Percentiles rank a stretch among this genome's conserved stretches.
These are phyloP conservation scores for Temnothorax curvispinosus DNA, from an alignment of 1,140 invertebrate species.

Conservation along the genomic window DNA sequence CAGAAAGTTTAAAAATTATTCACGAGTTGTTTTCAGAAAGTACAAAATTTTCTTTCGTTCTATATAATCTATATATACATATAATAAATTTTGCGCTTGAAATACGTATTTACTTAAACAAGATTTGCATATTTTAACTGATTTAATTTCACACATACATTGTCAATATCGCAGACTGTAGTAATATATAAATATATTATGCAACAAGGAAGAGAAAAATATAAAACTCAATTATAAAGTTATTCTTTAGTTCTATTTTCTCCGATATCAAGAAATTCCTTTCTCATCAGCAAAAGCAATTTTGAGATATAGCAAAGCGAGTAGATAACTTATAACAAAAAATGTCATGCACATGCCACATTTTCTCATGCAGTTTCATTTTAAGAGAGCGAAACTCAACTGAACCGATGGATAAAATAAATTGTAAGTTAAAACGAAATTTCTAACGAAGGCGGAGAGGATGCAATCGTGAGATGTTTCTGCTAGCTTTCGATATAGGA, in stretches of 20 bases:
- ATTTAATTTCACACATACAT: background rate
- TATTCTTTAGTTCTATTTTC: background rate
- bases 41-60: background rate
- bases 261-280: background rate
- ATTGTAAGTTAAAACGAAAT: slow-evolving; percentile 54
- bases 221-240: background rate
- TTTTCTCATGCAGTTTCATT: slow-evolving; percentile 33
- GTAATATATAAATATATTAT: background rate
- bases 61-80: background rate
- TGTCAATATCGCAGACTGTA: background rate
- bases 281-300: background rate
- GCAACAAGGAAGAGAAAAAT: background rate
- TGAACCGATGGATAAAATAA: slow-evolving; percentile 38
- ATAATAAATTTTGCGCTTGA: background rate
- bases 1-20: slow-evolving; percentile 4
- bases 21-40: background rate
- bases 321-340: background rate
- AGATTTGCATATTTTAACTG: background rate
- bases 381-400: background rate
- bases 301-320: background rate
- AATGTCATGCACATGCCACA: background rate
- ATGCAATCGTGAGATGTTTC: slow-evolving; percentile 14
- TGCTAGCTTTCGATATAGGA: slow-evolving; percentile 30
- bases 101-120: background rate
- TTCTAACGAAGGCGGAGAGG: slow-evolving; percentile 23